A percentile compares a stretch with the other conserved stretches of the same genome.
Conservation (phyloP, 1,140 invertebrate species). For the Philopotamus ludificatus region DNA sequence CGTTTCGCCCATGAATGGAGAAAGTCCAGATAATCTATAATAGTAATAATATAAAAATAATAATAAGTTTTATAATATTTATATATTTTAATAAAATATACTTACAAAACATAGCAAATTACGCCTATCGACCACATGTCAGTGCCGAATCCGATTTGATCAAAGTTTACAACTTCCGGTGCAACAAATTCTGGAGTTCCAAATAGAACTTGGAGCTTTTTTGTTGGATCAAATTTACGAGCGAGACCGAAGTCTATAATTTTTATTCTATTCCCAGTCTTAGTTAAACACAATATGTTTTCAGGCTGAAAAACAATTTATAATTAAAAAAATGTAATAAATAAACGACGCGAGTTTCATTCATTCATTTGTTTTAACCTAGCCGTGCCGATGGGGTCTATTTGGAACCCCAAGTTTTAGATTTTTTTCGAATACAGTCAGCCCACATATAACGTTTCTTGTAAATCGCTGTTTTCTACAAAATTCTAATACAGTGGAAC, state of each 20-base stretch:
- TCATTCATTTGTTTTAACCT: too few relatives aligned
- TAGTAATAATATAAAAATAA: slow-evolving; percentile 5
- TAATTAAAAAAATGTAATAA: too few relatives aligned
- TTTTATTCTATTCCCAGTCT: slow-evolving; percentile 94
- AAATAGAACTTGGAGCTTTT: slow-evolving; percentile 89
- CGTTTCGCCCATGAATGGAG: slow-evolving; percentile 97
- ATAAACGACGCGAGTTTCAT: too few relatives aligned
- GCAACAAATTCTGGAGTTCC: slow-evolving; percentile 99
- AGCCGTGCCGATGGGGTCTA: too few relatives aligned
- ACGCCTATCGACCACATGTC: slow-evolving; percentile 99
- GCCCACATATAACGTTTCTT: too few relatives aligned
- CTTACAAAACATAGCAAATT: slow-evolving; percentile 97
- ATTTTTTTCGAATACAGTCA: too few relatives aligned
- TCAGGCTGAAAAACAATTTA: slow-evolving; percentile 81
- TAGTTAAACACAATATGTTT: slow-evolving; percentile 94
- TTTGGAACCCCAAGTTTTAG: too few relatives aligned
- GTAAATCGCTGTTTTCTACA: too few relatives aligned
- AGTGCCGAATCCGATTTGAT: slow-evolving; percentile 89
- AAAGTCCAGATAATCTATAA: slow-evolving; percentile 88
- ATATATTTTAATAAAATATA: slow-evolving; percentile 44
- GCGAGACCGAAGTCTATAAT: slow-evolving; percentile 98
- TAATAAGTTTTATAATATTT: not conserved
- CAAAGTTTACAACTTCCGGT: slow-evolving; percentile 98
- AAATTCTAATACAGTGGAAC: too few relatives aligned
- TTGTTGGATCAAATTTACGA: slow-evolving; percentile 85